Base-by-base conservation (phyloP, 2,113 vertebrate species). In the Odocoileus virginianus region DNA sequence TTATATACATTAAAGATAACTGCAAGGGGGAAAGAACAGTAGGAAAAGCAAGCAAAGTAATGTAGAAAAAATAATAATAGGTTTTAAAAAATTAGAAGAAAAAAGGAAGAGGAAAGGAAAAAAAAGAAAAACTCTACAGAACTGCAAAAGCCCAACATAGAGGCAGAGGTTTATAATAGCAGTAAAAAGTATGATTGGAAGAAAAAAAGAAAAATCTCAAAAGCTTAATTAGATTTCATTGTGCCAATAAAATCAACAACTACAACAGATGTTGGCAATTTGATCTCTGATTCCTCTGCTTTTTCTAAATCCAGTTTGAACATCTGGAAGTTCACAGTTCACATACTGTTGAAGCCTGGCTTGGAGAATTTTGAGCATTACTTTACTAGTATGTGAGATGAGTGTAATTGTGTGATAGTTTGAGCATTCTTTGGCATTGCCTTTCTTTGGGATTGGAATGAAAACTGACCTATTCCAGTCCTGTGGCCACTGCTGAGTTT, bases 371-470 rank as follows among this genome's bases (percentile, higher is more conserved):
- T 71, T 71, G n/a, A 36, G n/a, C n/a, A 71, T 71, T 71, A 36
- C 17, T 71, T 71, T 71, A 21, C 8, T 67, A 67, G 4, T 0
- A 0, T 71, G 2, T 71, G n/a, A 71, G n/a, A 71, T 71, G 64
- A 71, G n/a, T 71, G 5, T 1, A 23, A 2, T 36, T 71, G 2
- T 71, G n/a, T 0, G 0, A 19, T 71, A 71, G 19, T 36, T 36
- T 71, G 19, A 71, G 9, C n/a, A 71, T 71, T n/a, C 64, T 36
- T 71, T 71, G 64, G 9, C 17, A 23, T 71, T 71, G 2, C n/a
- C n/a, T 71, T 71, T 71, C 17, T 36, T 71, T 71, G n/a, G n/a
- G n/a, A 23, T 71, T 36, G 64, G 33, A 71, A 71, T 71, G n/a
- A 71, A 71, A 71, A 71, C 9, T 36, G 64, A 71, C 64, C 64